These are phyloP conservation scores for Sialia sialis DNA, from an alignment of 2,113 vertebrate genomes.

Conservation along the genomic window DNA sequence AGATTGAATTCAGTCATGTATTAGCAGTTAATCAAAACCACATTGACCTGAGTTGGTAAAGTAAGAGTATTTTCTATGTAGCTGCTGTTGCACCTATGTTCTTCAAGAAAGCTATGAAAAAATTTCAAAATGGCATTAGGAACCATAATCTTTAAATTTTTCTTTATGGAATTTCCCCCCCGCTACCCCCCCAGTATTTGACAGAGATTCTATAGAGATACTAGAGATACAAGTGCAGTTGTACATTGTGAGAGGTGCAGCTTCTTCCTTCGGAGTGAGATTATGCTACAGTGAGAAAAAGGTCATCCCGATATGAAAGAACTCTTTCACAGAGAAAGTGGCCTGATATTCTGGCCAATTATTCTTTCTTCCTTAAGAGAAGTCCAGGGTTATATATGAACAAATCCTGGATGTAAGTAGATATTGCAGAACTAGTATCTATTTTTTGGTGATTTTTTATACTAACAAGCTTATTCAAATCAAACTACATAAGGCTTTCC, in stretches of 20 bases:
- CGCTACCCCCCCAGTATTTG: neutral
- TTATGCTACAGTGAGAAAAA: neutral
- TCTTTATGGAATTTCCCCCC: fast-evolving
- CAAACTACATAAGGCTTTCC: neutral
- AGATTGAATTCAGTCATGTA: neutral
- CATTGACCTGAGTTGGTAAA: neutral
- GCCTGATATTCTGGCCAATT: neutral
- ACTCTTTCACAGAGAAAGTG: neutral
- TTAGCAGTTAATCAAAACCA: neutral
- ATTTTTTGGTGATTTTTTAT: neutral
- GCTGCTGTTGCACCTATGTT: neutral
- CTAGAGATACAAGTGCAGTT: no score
- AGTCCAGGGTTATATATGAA: neutral
- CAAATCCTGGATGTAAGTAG: neutral
- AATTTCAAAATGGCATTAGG: neutral
- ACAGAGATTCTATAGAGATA: no score
- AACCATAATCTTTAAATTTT: neutral
- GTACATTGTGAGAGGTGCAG: neutral
- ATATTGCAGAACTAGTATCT: neutral
- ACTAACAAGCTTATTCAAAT: neutral
- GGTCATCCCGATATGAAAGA: neutral
- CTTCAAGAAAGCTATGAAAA: neutral
- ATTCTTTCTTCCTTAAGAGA: neutral
- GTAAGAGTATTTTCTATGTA: neutral
- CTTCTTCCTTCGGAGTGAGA: neutral